A percentile compares a stretch with the other conserved stretches of the same genome.
Evolutionary conservation across 2,113 vertebrate genomes (phyloP).

Genomic region (Amphiprion ocellaris): DNA sequence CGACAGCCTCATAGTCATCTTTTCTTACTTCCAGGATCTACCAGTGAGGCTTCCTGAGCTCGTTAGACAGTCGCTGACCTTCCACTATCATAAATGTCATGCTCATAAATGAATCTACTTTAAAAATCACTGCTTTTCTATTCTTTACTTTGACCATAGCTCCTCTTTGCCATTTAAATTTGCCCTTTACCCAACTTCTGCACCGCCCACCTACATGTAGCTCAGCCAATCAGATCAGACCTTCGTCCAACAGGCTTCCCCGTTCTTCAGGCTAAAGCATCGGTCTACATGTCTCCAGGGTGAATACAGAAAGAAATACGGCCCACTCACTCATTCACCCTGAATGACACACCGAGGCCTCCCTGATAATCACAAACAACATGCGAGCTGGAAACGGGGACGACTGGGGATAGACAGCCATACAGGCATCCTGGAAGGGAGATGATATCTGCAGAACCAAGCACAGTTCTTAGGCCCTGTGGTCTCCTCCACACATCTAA

Average conservation of each 20-base stretch:
- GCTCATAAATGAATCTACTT: not conserved
- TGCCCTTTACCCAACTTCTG: not conserved
- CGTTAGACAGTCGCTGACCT: not conserved
- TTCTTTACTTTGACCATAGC: not conserved
- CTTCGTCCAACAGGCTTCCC: not conserved
- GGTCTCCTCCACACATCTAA: conserved; percentile 20
- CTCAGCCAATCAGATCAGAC: not conserved
- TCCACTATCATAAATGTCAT: not conserved
- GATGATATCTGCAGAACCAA: conserved; percentile 30
- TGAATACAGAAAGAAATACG: not conserved
- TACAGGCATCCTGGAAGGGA: conserved; percentile 31
- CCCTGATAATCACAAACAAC: conserved; percentile 7
- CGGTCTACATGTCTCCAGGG: not conserved
- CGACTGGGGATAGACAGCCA: conserved; percentile 13
- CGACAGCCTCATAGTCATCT: no score
- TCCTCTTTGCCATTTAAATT: not conserved
- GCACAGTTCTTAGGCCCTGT: conserved; percentile 6
- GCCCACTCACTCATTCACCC: not conserved
- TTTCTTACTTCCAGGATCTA: not conserved
- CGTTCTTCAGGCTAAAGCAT: not conserved
- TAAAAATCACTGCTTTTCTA: not conserved
- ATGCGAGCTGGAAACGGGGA: conserved; percentile 2
- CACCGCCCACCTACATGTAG: not conserved
- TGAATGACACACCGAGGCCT: not conserved
- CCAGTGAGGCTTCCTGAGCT: not conserved